A percentile compares a stretch with the other conserved stretches of the same genome.
phyloP scores from a whole-genome alignment of 1,140 invertebrate genomes.

The Lasaia peninsularis region DNA sequence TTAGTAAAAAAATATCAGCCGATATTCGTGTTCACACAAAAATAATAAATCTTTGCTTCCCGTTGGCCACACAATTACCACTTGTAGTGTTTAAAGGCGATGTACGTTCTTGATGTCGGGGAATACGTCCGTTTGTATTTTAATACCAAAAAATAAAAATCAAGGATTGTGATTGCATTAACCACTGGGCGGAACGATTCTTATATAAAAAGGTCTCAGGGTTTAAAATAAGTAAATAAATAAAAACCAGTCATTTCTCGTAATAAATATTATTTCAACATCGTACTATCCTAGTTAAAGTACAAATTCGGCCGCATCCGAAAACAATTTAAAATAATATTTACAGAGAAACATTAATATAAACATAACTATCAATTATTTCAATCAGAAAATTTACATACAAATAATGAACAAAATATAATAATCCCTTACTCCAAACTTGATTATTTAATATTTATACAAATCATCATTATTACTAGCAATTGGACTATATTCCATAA shows the following conservation, averaged over 20 bases:
- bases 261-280: conserved; percentile 74
- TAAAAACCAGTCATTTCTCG: conserved; percentile 50
- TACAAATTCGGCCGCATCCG: conserved; percentile 43
- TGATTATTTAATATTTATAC: conserved; percentile 28
- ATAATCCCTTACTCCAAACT: conserved; percentile 54
- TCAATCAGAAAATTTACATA: conserved; percentile 7
- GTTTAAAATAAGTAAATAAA: no score
- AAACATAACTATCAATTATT: conserved; percentile 19
- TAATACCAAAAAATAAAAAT: no score
- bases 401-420: conserved; percentile 22
- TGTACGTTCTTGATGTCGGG: no score
- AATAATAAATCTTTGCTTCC: no score
- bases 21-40: no score
- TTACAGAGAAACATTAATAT: conserved; percentile 48
- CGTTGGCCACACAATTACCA: no score
- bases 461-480: conserved; percentile 16
- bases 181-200: neutral
- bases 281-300: conserved; percentile 45
- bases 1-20: no score
- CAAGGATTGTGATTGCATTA: no score
- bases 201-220: neutral
- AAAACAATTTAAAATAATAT: conserved; percentile 66
- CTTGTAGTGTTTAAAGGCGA: no score
- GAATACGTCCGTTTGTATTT: no score
- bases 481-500: conserved; percentile 25